phyloP scores from a whole-genome alignment of 2,113 vertebrate genomes.

The Stigmatopora argus region DNA sequence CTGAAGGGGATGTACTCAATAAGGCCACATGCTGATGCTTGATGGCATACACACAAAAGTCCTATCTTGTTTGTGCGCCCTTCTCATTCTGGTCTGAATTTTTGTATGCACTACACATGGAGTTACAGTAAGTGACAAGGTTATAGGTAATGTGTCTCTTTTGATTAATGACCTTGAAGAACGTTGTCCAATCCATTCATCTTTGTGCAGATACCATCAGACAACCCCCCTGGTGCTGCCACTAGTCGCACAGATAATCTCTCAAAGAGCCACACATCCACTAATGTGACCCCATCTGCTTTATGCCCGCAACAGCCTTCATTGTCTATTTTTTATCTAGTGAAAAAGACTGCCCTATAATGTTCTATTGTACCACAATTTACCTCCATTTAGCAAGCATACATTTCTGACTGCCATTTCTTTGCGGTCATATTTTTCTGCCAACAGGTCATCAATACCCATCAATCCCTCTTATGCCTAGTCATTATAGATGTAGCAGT shows the following conservation, averaged over 20 bases:
- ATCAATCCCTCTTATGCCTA: constrained; percentile 31
- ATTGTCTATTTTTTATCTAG: neutral
- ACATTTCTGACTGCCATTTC: neutral
- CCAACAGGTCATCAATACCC: constrained; percentile 36
- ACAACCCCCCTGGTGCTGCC: constrained; percentile 9
- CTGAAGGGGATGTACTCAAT: constrained; percentile 26
- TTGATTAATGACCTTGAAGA: constrained; percentile 31
- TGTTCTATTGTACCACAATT: constrained; percentile 14
- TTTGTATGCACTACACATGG: neutral
- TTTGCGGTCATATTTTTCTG: neutral
- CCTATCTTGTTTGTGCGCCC: neutral
- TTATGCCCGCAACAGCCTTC: neutral
- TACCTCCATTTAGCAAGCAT: constrained; percentile 1
- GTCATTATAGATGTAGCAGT: constrained; percentile 36
- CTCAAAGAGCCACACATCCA: constrained; percentile 26
- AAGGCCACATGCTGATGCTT: constrained; percentile 8
- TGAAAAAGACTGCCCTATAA: neutral
- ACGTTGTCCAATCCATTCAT: constrained; percentile 9
- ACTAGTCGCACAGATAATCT: constrained; percentile 26
- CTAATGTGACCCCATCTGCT: constrained; percentile 11
- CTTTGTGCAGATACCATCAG: constrained; percentile 15
- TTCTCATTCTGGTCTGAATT: constrained; percentile 10
- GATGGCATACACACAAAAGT: constrained; percentile 7
- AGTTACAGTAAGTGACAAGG: constrained; percentile 15
- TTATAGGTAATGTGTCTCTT: constrained; percentile 27